Evolutionary conservation across 2,797 vertebrate genomes (phyloP), one percentile per base, ranked within the genome.

Genomic region (Arnoldichthys spilopterus): DNA sequence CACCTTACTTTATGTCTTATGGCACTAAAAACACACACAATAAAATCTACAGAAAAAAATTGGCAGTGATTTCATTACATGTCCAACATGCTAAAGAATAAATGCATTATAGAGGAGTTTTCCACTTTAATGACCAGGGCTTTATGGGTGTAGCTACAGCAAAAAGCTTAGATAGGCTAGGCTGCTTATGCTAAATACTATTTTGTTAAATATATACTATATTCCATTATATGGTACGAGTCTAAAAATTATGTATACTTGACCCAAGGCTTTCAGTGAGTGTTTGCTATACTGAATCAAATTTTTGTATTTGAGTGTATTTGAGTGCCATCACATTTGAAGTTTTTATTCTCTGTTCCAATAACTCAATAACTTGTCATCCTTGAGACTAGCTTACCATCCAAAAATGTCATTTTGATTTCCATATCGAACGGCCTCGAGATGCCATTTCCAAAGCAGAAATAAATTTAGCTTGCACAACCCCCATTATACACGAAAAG

Each of bases 371-470:
- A 75, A 74, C 51, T 74, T 22, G 68, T 56, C 63, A 70, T 80
- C 68, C 74, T 77, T 82, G 74, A 80, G 69, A 73, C 73, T 70
- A n/a, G 72, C 72, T 72, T 62, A 67, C 37, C 5, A 20, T 78
- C 59, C 71, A 11, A 45, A 72, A 82, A 74, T 70, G 64, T 18
- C 18, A 71, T 76, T 76, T 69, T 66, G 73, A 81, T 83, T 79
- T 85, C 62, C 73, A 85, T 81, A 71, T 59, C 56, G 63, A 78
- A 76, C 4, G 26, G 72, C 76, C 32, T 59, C 68, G 58, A 54
- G 74, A 37, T 81, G 61, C 72, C 40, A 81, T 72, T 81, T 81
- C 72, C 68, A 58, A 58, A 54, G 74, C 59, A 64, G 63, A 77
- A 76, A 66, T 68, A 82, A 68, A 59, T 72, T 58, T 54, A 32